Base-by-base conservation (phyloP, 2,113 vertebrate genomes). In the Pomatorhinus ruficollis region DNA sequence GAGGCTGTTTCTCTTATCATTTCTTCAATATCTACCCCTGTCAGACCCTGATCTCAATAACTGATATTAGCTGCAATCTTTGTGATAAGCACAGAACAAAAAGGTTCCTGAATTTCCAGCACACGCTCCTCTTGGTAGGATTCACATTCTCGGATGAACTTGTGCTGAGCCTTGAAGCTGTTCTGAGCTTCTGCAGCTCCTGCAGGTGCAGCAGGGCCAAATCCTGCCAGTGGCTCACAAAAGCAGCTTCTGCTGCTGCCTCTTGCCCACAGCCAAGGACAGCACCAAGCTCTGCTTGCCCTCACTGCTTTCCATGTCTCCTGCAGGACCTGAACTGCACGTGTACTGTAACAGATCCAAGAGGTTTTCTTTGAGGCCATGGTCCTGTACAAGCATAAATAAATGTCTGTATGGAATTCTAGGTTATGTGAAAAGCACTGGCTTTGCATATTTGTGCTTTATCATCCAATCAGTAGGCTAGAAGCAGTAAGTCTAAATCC, bases 91-190 rank as follows among this genome's bases (percentile, higher is more conserved):
- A 83, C 31, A 80, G 39, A 53, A 75, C 27, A 47, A 66, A 84
- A 91, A 89, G 16, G 4, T 27, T 78, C 37, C 25, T 3, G 15
- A 2, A 65, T 63, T 74, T 70, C 49, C 42, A 66, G 39, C 42
- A 42, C 24, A 56, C 3, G 3, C 10, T 92, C 7, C 6, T 57
- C 56, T 65, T 77, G 68, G 45, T 60, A 39, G 19, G 15, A 10
- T 50, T 71, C 14, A 19, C 11, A 12, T 37, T 75, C 52, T 89
- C 0, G 0, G 18, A 52, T 21, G 13, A 44, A 12, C 31, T 88
- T 6, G 0, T 76, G 33, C 11, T 20, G 15, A 75, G 45, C 39
- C 25, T 44, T 1, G 0, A 23, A 61, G 70, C 4, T 2, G 0
- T 60, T 81, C 21, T 15, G 30, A 93, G 61, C 27, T 74, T 23